A percentile compares a stretch with the other conserved stretches of the same genome.
phyloP scores from a whole-genome alignment of 2,888 invertebrate species.

The Protonemura montana region DNA sequence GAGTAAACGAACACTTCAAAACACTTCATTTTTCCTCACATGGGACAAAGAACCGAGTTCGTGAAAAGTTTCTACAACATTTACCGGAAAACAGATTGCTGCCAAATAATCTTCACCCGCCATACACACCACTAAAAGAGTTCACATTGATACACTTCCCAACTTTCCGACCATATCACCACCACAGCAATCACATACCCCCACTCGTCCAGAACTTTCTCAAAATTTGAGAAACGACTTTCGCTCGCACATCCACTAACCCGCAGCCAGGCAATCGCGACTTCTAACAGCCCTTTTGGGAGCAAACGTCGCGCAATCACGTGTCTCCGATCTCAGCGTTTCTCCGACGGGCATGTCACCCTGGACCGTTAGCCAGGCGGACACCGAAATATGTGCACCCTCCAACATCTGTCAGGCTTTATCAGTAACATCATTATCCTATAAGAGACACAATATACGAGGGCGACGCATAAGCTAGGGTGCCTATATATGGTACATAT shows the following conservation, averaged over 20 bases:
- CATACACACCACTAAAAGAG: neutral
- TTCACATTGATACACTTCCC: neutral
- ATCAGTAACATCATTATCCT: conserved; percentile 23
- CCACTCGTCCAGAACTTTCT: neutral
- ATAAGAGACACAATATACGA: neutral
- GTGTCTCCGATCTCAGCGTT: neutral
- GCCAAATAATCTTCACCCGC: neutral
- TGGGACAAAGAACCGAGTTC: no score
- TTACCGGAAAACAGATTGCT: neutral
- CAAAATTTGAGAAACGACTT: neutral
- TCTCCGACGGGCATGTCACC: neutral
- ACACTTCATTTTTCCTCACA: no score
- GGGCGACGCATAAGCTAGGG: neutral
- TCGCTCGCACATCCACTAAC: neutral
- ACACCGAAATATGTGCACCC: conserved; percentile 33
- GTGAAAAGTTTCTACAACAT: no score
- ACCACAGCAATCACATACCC: neutral
- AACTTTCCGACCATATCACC: neutral
- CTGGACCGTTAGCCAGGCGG: neutral
- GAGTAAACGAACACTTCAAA: no score
- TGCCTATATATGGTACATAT: neutral
- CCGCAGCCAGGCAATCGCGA: neutral
- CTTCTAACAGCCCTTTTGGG: neutral
- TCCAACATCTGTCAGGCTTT: conserved; percentile 37
- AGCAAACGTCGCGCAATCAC: neutral